Percentiles rank a stretch among this genome's conserved stretches.
phyloP scores from a whole-genome alignment of 2,888 invertebrate species.

The Drosophila macrospina region DNA sequence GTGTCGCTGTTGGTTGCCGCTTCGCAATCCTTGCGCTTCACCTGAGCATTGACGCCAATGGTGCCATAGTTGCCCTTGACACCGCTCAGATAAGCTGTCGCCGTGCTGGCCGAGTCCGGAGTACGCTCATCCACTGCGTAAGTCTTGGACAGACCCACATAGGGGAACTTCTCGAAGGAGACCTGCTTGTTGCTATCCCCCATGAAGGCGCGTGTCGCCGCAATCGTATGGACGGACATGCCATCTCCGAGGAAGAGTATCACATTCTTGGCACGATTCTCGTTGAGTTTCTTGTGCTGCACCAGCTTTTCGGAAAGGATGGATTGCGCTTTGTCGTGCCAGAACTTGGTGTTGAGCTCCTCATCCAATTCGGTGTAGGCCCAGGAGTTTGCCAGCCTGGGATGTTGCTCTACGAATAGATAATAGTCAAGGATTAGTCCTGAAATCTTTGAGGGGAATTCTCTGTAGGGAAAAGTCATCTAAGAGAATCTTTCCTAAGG shows the following conservation, averaged over 20 bases:
- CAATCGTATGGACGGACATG: conserved; percentile 90
- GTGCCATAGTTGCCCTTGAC: conserved; percentile 92
- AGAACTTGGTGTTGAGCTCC: conserved; percentile 77
- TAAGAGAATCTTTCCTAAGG: neutral
- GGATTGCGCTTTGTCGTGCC: conserved; percentile 82
- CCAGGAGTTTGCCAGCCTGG: conserved; percentile 52
- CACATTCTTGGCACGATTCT: conserved; percentile 87
- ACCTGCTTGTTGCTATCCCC: conserved; percentile 88
- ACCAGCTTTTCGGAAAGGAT: conserved; percentile 70
- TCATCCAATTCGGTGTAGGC: conserved; percentile 59
- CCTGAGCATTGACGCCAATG: conserved; percentile 90
- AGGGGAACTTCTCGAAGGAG: conserved; percentile 88
- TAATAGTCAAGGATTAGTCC: neutral
- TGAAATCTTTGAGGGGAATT: neutral
- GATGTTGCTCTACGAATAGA: conserved; percentile 63
- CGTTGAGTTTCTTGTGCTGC: conserved; percentile 65
- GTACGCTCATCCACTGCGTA: conserved; percentile 92
- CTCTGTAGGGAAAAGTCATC: too few species aligned
- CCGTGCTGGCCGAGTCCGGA: conserved; percentile 93
- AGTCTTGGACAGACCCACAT: conserved; percentile 87
- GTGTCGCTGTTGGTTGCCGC: conserved; percentile 86
- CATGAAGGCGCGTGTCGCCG: conserved; percentile 88
- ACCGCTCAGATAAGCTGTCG: conserved; percentile 92
- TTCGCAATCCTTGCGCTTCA: conserved; percentile 88
- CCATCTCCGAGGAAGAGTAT: conserved; percentile 91